Evolutionary conservation across 2,113 vertebrate genomes (phyloP).

Genomic region (Oxyruncus cristatus): DNA sequence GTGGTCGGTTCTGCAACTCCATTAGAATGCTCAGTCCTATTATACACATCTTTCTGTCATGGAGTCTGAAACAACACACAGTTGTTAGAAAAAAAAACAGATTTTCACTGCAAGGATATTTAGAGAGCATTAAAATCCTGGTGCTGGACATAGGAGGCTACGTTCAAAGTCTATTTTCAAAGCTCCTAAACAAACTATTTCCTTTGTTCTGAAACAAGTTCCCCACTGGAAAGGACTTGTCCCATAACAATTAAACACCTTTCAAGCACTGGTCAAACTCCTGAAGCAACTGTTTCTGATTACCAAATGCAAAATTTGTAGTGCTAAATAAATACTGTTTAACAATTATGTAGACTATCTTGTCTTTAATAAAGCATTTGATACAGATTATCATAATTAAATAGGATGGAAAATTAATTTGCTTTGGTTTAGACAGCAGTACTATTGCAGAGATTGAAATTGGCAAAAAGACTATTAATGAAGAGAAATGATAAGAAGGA

Average conservation of each 20-base stretch:
- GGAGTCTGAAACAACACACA: conserved; percentile 78
- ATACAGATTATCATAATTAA: conserved; percentile 11
- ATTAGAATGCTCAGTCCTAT: conserved; percentile 93
- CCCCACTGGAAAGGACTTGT: neutral
- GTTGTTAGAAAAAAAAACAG: neutral
- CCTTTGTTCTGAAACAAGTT: neutral
- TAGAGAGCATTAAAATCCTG: neutral
- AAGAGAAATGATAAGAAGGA: neutral
- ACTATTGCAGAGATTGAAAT: neutral
- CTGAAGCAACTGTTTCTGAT: neutral
- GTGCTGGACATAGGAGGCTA: neutral
- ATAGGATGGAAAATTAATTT: conserved; percentile 44
- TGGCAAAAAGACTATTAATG: neutral
- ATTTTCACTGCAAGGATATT: neutral
- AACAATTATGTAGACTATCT: conserved; percentile 1
- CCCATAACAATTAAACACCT: neutral
- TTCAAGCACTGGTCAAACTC: neutral
- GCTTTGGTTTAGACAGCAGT: neutral
- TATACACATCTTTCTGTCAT: conserved; percentile 97
- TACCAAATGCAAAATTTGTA: neutral
- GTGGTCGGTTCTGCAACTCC: conserved; percentile 87
- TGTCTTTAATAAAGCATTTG: conserved; percentile 22
- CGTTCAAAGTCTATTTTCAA: neutral
- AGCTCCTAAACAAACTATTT: neutral
- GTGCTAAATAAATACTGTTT: conserved; percentile 19